Percentiles rank a stretch among this genome's conserved stretches.
Evolutionary conservation across 2,888 invertebrate species (phyloP).

Genomic region (Leucophenga montana): DNA sequence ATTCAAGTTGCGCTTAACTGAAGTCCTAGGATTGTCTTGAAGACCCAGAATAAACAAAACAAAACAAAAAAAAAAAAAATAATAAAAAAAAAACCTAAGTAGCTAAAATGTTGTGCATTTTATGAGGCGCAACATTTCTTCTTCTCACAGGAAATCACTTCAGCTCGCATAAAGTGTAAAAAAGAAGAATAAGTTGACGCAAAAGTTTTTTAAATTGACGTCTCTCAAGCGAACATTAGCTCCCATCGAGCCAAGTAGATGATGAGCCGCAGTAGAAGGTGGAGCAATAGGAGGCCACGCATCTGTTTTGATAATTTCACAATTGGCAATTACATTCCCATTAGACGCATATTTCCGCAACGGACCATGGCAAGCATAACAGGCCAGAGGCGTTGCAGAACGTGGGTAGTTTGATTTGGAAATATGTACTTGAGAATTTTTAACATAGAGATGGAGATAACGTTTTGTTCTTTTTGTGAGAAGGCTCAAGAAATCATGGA

Average conservation of each 20-base stretch:
- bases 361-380: constrained; percentile 29
- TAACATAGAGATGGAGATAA: too few species aligned
- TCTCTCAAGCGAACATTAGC: constrained; percentile 6
- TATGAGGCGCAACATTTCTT: constrained; percentile 14
- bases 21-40: constrained; percentile 5
- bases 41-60: background rate
- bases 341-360: constrained; percentile 45
- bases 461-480: too few species aligned
- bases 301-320: constrained; percentile 43
- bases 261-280: background rate
- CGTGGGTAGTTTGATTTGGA: constrained; percentile 11
- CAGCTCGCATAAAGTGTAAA: constrained; percentile 30
- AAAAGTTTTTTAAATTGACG: constrained; percentile 16
- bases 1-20: background rate
- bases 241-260: too few species aligned
- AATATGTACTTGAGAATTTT: constrained; percentile 28
- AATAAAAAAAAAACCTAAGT: too few species aligned
- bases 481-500: too few species aligned
- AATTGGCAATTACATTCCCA: constrained; percentile 61
- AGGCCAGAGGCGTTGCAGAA: constrained; percentile 9
- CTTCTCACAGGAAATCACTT: constrained; percentile 32
- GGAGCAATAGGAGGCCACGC: constrained; percentile 6
- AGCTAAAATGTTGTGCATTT: constrained; percentile 5
- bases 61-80: background rate
- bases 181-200: too few species aligned